Evolutionary conservation across 2,113 vertebrate genomes (phyloP).

Genomic region (Podarcis raffonei): DNA sequence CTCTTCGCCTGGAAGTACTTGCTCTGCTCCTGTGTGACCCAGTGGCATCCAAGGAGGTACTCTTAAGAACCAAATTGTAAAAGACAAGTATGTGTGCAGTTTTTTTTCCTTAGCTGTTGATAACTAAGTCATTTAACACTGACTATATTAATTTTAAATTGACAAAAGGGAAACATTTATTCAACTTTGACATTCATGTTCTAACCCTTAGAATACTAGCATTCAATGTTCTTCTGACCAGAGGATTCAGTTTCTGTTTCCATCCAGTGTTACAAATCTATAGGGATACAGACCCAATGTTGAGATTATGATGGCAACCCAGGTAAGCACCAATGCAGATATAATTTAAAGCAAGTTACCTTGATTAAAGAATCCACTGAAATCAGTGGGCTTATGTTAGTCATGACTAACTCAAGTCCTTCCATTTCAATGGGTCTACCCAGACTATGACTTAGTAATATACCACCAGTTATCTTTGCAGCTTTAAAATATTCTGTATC

Average conservation of each 20-base stretch:
- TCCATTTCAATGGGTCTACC: too few species aligned
- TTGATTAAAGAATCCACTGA: too few species aligned
- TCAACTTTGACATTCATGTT: background rate
- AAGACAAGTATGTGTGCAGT: background rate
- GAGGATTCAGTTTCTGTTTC: too few species aligned
- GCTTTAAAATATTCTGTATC: background rate
- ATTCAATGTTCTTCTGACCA: background rate
- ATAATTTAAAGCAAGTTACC: background rate
- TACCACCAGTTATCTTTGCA: background rate
- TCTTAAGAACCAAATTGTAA: conserved; percentile 78
- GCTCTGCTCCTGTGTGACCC: conserved; percentile 76
- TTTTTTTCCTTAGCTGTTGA: background rate
- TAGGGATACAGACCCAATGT: background rate
- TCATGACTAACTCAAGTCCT: background rate
- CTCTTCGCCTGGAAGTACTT: conserved; percentile 80
- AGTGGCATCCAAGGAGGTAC: conserved; percentile 74
- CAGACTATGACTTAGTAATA: too few species aligned
- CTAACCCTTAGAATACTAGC: background rate
- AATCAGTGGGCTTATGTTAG: too few species aligned
- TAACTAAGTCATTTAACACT: background rate
- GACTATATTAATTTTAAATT: background rate
- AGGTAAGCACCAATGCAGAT: background rate
- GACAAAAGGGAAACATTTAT: background rate
- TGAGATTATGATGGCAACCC: too few species aligned
- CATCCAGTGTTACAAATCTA: background rate